Evolutionary conservation across 1,140 invertebrate genomes (phyloP), one percentile per base, ranked within the genome.

Genomic region (Aphelinus certus): DNA sequence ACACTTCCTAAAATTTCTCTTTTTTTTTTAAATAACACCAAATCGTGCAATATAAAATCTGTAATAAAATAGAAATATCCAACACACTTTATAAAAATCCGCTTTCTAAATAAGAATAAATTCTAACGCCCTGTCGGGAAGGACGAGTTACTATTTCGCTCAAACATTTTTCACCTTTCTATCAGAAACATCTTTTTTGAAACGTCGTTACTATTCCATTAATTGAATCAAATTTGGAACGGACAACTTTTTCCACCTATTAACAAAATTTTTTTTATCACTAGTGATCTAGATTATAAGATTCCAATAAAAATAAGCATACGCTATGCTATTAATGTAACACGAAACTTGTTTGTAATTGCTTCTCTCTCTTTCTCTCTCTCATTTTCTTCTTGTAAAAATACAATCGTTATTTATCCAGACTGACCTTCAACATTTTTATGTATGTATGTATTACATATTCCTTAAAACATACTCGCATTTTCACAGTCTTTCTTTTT

Each of bases 11-110:
- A 57, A 61, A 62, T 49, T 49, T 72, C 42, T 69, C 58, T 73
- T 68, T 58, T 69, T 69, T 26, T 26, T 60, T 79, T 56, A 67
- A 80, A 78, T 79, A 72, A 82, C 79, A 74, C 51, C 76, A 73
- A 83, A 82, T 81, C 78, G 78, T 79, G 75, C 26, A 79, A 81
- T 81, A 82, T 82, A 81, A 83, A 77, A 77, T 70, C 79, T 83
- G 78, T 82, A 80, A 84, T 83, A 84, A 84, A 85, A 83, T 83
- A 84, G 78, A 85, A 81, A 82, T 78, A 71, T 81, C 78, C 78
- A 81, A 80, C 79, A 80, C 63, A 68, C 75, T 80, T 60, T 77
- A 78, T 79, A 79, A 78, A 77, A 75, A 80, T 79, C 77, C 77
- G 76, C 60, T 76, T 76, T 67, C 67, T 80, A 81, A 83, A 79